These are phyloP conservation scores for Oreochromis grahami DNA, from an alignment of 2,797 vertebrate species.

Conservation along the genomic window DNA sequence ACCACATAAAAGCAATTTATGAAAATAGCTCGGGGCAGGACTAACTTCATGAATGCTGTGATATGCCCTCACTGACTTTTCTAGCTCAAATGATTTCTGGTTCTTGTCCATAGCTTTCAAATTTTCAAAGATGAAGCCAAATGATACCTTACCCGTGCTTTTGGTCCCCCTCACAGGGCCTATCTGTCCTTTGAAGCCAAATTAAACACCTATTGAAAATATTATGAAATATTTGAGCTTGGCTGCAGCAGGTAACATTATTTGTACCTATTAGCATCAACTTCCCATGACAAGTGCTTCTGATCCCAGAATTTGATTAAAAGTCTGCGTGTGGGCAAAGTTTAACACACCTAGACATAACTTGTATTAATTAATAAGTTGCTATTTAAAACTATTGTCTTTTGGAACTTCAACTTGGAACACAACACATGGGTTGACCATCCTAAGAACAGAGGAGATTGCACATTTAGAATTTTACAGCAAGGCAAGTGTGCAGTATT, in stretches of 20 bases:
- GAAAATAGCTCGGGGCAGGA: background rate
- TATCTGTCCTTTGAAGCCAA: slow-evolving; percentile 28
- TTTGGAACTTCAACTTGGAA: background rate
- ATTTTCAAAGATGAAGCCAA: slow-evolving; percentile 10
- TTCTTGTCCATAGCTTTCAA: slow-evolving; percentile 13
- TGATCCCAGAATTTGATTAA: background rate
- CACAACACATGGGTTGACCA: background rate
- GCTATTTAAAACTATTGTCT: background rate
- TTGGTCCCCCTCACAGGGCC: background rate
- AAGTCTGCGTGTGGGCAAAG: background rate
- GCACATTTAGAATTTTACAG: slow-evolving; percentile 25
- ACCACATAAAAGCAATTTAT: background rate
- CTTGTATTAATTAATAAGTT: background rate
- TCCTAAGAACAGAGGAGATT: background rate
- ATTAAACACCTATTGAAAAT: slow-evolving; percentile 17
- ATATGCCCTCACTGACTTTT: background rate
- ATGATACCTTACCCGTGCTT: background rate
- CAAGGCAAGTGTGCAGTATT: slow-evolving; percentile 21
- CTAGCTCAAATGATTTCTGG: background rate
- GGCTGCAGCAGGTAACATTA: background rate
- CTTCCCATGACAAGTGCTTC: background rate
- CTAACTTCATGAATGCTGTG: background rate
- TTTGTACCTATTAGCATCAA: slow-evolving; percentile 20
- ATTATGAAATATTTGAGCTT: background rate
- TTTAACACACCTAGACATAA: background rate